A percentile compares a stretch with the other conserved stretches of the same genome.
Conservation (phyloP, 2,797 vertebrate species). For the Momotus momota region DNA sequence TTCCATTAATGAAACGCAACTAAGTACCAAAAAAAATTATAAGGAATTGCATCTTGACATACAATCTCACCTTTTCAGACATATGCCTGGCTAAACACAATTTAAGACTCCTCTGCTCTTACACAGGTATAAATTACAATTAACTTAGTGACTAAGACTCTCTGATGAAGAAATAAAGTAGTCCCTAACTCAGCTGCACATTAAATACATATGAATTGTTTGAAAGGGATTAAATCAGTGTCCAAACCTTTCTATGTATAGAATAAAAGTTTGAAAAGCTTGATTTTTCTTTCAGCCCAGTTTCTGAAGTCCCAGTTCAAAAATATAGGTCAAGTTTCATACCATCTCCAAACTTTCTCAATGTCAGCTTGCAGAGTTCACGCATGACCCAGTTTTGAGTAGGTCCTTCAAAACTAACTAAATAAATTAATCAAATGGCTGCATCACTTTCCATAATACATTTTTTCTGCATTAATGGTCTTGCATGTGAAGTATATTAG, state of each 20-base stretch:
- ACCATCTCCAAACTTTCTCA: neutral
- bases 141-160: neutral
- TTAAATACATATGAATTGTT: neutral
- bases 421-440: neutral
- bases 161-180: neutral
- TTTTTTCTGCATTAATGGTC: neutral
- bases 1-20: neutral
- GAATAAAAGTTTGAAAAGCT: neutral
- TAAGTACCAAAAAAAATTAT: neutral
- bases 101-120: neutral
- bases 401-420: neutral
- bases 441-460: neutral
- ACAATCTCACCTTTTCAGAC: neutral
- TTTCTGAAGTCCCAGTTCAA: constrained; percentile 19
- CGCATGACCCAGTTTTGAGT: constrained; percentile 15
- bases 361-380: neutral
- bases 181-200: neutral
- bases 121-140: neutral
- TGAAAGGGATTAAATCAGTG: neutral
- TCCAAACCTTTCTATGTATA: neutral
- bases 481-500: neutral
- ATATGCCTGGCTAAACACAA: neutral
- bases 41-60: neutral
- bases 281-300: neutral
- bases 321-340: constrained; percentile 21